Percentiles rank a stretch among this genome's conserved stretches.
Evolutionary conservation across 2,797 vertebrate genomes (phyloP).

Genomic region (Hydrophis major): DNA sequence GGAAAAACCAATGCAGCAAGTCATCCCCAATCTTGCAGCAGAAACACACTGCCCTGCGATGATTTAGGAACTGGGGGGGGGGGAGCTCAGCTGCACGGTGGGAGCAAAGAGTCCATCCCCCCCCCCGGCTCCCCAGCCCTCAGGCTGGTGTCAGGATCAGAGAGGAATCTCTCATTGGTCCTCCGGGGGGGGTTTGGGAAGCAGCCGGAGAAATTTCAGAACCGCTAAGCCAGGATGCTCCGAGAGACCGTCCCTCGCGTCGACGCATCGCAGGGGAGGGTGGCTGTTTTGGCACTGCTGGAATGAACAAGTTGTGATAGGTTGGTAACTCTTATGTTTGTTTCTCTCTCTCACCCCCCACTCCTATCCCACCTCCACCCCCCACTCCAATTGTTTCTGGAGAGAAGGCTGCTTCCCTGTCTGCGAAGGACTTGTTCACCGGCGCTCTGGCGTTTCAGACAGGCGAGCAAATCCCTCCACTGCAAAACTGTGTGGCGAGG

Average conservation of each 20-base stretch:
- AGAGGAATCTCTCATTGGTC: neutral
- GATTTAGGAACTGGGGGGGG: neutral
- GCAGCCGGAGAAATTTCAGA: neutral
- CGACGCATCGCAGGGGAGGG: constrained; percentile 48
- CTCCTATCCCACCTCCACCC: accelerated
- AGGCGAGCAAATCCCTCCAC: neutral
- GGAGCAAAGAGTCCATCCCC: neutral
- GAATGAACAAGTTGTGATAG: constrained; percentile 38
- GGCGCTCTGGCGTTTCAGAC: neutral
- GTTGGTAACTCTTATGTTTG: constrained; percentile 27
- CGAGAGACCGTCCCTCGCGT: neutral
- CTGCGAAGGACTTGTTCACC: neutral
- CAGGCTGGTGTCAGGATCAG: constrained; percentile 34
- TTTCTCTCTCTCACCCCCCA: neutral
- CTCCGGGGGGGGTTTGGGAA: neutral
- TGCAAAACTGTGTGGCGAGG: constrained; percentile 1
- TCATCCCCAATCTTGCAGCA: constrained; percentile 55
- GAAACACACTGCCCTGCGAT: constrained; percentile 8
- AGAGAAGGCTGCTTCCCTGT: constrained; percentile 24
- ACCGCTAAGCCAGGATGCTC: neutral
- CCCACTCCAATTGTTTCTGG: neutral
- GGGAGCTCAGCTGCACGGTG: neutral
- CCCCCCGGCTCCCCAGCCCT: neutral
- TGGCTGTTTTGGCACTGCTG: constrained; percentile 7
- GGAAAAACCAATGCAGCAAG: constrained; percentile 63